Evolutionary conservation across 2,888 invertebrate genomes (phyloP).

Genomic region (Mythimna impura): DNA sequence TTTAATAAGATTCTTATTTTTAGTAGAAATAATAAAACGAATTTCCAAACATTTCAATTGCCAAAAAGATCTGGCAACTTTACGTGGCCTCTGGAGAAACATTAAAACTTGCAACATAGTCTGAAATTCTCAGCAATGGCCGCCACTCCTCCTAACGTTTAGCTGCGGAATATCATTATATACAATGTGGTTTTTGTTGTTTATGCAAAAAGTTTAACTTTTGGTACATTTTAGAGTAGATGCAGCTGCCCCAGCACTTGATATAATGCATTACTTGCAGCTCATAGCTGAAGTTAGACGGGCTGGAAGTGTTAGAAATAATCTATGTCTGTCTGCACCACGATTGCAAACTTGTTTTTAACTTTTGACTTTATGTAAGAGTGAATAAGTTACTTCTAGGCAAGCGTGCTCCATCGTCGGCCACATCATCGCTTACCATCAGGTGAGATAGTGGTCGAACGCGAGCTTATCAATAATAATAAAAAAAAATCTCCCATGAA

Average conservation of each 20-base stretch:
- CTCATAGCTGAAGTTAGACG: neutral
- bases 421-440: no score
- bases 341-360: neutral
- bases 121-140: slow-evolving; percentile 38
- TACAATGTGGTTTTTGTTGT: slow-evolving; percentile 56
- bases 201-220: slow-evolving; percentile 31
- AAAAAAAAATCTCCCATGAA: no score
- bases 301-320: neutral
- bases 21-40: neutral
- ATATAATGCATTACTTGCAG: slow-evolving; percentile 7
- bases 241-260: slow-evolving; percentile 38
- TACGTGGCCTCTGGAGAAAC: slow-evolving; percentile 24
- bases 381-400: no score
- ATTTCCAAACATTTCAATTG: slow-evolving; percentile 35
- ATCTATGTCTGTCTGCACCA: neutral
- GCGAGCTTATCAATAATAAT: no score
- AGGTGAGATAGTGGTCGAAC: no score
- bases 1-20: neutral
- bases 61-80: slow-evolving; percentile 47
- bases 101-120: slow-evolving; percentile 57
- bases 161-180: slow-evolving; percentile 46
- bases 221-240: slow-evolving; percentile 16
- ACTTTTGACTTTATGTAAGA: neutral
- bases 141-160: slow-evolving; percentile 22
- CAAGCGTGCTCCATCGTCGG: no score